Evolutionary conservation across 2,113 vertebrate species (phyloP), one percentile per base, ranked within the genome.

Genomic region (Antennarius striatus): DNA sequence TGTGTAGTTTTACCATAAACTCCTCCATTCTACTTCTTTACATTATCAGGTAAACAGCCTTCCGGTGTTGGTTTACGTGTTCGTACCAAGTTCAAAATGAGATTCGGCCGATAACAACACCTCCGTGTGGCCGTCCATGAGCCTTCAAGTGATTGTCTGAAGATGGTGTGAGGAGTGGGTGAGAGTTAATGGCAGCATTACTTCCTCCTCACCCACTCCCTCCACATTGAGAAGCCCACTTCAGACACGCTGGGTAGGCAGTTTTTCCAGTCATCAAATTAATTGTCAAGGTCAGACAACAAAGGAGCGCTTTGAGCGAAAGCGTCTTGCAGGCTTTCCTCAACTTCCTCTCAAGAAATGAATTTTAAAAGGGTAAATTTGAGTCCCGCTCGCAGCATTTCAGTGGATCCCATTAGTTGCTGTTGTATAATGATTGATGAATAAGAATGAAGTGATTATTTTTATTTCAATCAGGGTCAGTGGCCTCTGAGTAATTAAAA

Each of bases 231-330:
- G 73, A 61, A 22, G 84, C 68, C 68, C 52, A 66, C 63, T 56
- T 71, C 62, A 82, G 83, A 79, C 78, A 77, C 30, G 78, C 62
- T 32, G 75, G 75, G 76, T 83, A 94, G 84, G 91, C 88, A 82
- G 80, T 92, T 93, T 91, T 80, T 91, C 81, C 81, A 88, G 88
- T 84, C 80, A 77, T 77, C 63, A 92, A 90, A 93, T 91, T 91
- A 93, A 93, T 79, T 84, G 89, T 82, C 86, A 90, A 91, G 82
- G 91, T 88, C 80, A 77, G 63, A 80, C 78, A 84, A 79, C 73
- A 89, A 91, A 84, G 76, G 46, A 39, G 40, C 49, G 56, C 10
- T 56, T 15, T 55, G 22, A 56, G 55, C 55, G 15, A 22, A 22
- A 48, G 17, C 59, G 56, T 56, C 9, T 57, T 51, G 48, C 42